Evolutionary conservation across 2,113 vertebrate genomes (phyloP), one percentile per base, ranked within the genome.

Genomic region (Scopus umbretta): DNA sequence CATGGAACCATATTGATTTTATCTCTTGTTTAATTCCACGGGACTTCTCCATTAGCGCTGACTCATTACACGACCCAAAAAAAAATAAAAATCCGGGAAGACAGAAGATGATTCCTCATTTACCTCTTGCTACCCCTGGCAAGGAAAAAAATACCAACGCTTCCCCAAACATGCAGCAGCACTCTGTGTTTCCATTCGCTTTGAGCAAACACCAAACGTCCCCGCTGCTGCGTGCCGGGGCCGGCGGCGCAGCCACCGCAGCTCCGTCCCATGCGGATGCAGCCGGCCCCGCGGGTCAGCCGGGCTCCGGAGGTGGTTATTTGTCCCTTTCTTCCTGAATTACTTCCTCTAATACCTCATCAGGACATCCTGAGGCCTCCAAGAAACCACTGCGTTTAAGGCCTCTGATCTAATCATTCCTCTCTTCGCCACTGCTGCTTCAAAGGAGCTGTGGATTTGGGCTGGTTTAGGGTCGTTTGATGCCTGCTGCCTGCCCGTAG

Each of bases 311-410:
- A 98, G 98, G 97, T 65, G 73, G 91, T 97, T 98, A 98, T 98
- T 98, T 98, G 98, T 98, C 98, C 98, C 97, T 97, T 98, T 98
- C 97, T 98, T 98, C 98, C 97, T 98, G 98, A 98, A 98, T 98
- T 97, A 97, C 98, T 99, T 98, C 98, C 98, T 98, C 98, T 98
- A 98, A 97, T 97, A 98, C 98, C 98, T 98, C 98, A 98, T 98
- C 98, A 98, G 98, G 98, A 98, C 98, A 98, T 99, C 98, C 98
- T 98, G 98, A 98, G 97, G 98, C 97, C 97, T 97, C 96, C 84
- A 85, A 96, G 97, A 97, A 97, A 92, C 97, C 97, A 91, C 97
- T 96, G 92, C 91, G 47, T 80, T 97, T 86, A 45, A 86, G 91
- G 94, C 87, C 97, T 98, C 96, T 98, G 98, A 97, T 98, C 97